Base-by-base conservation (phyloP, 2,113 vertebrate species). In the Gymnocephalus cernua region DNA sequence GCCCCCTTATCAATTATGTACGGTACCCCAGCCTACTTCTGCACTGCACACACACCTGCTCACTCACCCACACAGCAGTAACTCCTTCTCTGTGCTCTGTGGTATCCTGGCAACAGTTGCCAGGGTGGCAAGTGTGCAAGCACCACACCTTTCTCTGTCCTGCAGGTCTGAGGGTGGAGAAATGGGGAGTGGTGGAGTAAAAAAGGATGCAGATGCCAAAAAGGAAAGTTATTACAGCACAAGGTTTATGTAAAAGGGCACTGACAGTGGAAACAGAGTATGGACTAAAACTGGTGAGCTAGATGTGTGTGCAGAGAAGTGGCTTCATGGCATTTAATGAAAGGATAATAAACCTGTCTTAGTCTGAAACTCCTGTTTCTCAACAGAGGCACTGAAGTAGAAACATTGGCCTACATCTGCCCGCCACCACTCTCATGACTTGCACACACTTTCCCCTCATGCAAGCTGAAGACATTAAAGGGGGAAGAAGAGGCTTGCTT, bases 101-200 rank as follows among this genome's bases (percentile, higher is more conserved):
- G 2, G 93, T 94, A 92, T 92, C 93, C 91, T 91, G 91, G 94
- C 94, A 93, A 95, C 95, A 62, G 92, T 94, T 85, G 18, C 90
- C 78, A 86, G n/a, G 83, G 74, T 44, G 29, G 82, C 61, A 27
- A 66, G 74, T 10, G 70, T 69, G 74, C 68, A 64, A 4, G 45
- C 72, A 41, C 76, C 80, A 81, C 83, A 86, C 87, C 88, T 76
- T 72, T 50, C 74, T 74, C 48, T 16, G 50, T 85, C 74, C 72
- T 82, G 73, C 50, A 47, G 65, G 14, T 77, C 44, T 47, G 29
- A 81, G 47, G 58, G 16, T 38, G 73, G 63, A 71, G 62, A n/a
- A 41, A 48, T 2, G 62, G 29, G 65, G 29, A 51, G 63, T 35
- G 68, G 47, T 19, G 32, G 15, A 58, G 62, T 23, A 56, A 58